Evolutionary conservation across 2,113 vertebrate genomes (phyloP).

Genomic region (Pituophis catenifer): DNA sequence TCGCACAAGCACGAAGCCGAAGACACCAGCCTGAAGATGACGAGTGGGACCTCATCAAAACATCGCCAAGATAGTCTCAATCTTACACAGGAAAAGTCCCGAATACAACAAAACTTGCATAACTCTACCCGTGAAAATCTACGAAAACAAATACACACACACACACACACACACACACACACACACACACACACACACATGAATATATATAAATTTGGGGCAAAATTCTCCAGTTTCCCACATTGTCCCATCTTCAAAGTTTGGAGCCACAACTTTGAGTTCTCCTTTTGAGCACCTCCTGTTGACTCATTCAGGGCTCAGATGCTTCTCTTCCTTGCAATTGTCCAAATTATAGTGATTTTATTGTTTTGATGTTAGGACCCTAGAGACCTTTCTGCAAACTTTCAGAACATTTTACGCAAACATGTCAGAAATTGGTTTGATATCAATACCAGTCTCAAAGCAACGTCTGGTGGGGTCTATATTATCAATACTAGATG

Average conservation of each 20-base stretch:
- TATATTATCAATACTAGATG: background rate
- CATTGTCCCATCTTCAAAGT: background rate
- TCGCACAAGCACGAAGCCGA: no score
- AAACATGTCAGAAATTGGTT: background rate
- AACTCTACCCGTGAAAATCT: no score
- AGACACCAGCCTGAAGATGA: no score
- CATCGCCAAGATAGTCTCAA: no score
- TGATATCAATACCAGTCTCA: background rate
- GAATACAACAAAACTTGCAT: no score
- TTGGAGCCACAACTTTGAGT: background rate
- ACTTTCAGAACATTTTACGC: background rate
- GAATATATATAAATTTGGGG: no score
- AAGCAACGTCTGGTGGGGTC: background rate
- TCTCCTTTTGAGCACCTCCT: background rate
- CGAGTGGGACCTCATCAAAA: no score
- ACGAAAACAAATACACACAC: no score
- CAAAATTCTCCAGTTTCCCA: background rate
- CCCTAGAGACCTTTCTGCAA: background rate
- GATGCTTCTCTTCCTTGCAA: background rate
- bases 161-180: no score
- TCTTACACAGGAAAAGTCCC: no score
- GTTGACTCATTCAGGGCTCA: background rate
- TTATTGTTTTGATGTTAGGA: background rate
- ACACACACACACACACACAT: rapidly evolving
- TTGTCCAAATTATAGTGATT: background rate